Evolutionary conservation across 2,113 vertebrate species (phyloP), one percentile per base, ranked within the genome.

Genomic region (Colaptes auratus): DNA sequence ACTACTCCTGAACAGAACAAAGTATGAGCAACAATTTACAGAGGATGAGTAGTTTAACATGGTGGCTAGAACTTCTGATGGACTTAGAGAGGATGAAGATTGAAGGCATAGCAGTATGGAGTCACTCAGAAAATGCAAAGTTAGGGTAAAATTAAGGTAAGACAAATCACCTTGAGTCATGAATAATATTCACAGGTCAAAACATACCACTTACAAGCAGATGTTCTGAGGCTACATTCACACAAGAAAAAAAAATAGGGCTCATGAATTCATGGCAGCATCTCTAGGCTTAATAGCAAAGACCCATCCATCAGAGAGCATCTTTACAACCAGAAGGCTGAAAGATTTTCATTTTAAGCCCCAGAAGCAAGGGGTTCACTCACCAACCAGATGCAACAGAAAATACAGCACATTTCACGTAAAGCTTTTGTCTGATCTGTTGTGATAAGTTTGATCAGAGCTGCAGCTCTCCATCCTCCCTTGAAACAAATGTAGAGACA

Each of bases 331-430:
- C 36, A 65, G 24, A 88, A 81, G 14, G 39, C 16, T 59, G 42
- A 81, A 80, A 17, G 7, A 66, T 63, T 58, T 88, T 86, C 3
- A 36, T 75, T 78, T 33, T 31, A 92, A 81, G 28, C 20, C 39
- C 65, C 16, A 53, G 20, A n/a, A 75, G 25, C 4, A 23, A 90
- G 25, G 3, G 17, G 39, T 39, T 30, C 35, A 15, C 35, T 81
- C 33, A 58, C 0, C 2, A 56, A 52, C 1, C 18, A 73, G 15
- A 58, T 13, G 19, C 5, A 64, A 66, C 0, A 6, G 61, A 73
- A 71, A 8, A 87, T 1, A 39, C 3, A 31, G 21, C 11, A 33
- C 0, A 0, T 70, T 61, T 82, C 39, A 6, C 6, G 77, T 2
- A 21, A 60, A 70, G n/a, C 7, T 70, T 53, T 93, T 27, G 52